Conservation (phyloP, 2,113 vertebrate species). For the Pseudorasbora parva region DNA sequence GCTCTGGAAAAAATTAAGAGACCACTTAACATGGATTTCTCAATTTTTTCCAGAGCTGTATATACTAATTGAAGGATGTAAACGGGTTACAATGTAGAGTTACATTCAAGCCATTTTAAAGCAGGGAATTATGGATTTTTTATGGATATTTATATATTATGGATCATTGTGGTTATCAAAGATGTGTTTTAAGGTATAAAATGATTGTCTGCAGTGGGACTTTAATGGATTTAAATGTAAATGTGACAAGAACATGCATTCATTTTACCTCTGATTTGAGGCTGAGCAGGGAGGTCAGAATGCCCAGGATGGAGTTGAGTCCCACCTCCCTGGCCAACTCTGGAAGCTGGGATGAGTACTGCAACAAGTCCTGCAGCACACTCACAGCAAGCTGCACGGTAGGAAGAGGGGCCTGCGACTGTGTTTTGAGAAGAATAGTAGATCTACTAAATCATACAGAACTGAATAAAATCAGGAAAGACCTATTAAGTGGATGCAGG, state of each 20-base stretch:
- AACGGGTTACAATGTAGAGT: too few relatives aligned
- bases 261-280: slow-evolving; percentile 84
- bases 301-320: slow-evolving; percentile 85
- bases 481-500: neutral
- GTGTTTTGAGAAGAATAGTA: neutral
- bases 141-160: too few relatives aligned
- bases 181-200: too few relatives aligned
- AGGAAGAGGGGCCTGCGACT: slow-evolving; percentile 86
- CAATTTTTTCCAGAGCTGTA: too few relatives aligned
- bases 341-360: slow-evolving; percentile 83
- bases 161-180: too few relatives aligned
- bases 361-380: slow-evolving; percentile 83
- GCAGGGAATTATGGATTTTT: too few relatives aligned
- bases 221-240: neutral
- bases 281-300: slow-evolving; percentile 86
- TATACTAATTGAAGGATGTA: too few relatives aligned
- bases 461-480: slow-evolving; percentile 48
- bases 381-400: slow-evolving; percentile 83
- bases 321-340: slow-evolving; percentile 85
- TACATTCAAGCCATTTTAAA: too few relatives aligned
- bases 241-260: neutral
- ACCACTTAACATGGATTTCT: too few relatives aligned
- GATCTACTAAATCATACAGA: neutral
- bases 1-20: too few relatives aligned
- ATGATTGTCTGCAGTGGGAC: too few relatives aligned